A percentile compares a stretch with the other conserved stretches of the same genome.
Conservation (phyloP, 2,888 invertebrate genomes). For the Heliconius charithonia region DNA sequence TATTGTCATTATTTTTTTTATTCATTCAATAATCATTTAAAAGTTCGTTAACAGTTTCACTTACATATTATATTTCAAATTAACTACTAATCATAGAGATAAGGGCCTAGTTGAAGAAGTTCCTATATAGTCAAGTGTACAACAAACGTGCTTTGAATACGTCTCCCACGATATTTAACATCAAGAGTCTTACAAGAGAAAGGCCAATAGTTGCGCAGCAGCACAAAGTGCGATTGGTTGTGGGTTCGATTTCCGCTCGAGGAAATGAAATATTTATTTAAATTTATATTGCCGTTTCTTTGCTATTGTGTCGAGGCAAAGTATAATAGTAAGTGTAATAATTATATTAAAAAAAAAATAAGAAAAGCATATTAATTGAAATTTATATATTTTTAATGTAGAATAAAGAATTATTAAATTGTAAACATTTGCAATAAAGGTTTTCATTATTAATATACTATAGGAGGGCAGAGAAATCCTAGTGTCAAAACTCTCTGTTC, state of each 20-base stretch:
- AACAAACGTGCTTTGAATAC: conserved; percentile 39
- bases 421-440: too few relatives aligned
- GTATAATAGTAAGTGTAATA: too few relatives aligned
- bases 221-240: too few relatives aligned
- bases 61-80: conserved; percentile 21
- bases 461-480: too few relatives aligned
- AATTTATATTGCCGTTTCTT: too few relatives aligned
- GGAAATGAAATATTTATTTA: too few relatives aligned
- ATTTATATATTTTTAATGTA: background rate
- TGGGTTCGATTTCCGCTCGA: too few relatives aligned
- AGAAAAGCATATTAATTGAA: background rate
- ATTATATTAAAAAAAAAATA: too few relatives aligned
- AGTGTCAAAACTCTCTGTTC: background rate
- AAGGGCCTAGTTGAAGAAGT: conserved; percentile 19
- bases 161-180: conserved; percentile 41
- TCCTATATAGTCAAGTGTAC: conserved; percentile 32
- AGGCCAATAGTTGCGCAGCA: too few relatives aligned
- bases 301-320: too few relatives aligned
- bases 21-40: background rate
- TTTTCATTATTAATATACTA: too few relatives aligned
- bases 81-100: conserved; percentile 24
- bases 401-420: background rate
- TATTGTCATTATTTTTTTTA: background rate
- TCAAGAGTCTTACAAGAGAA: background rate
- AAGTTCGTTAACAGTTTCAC: conserved; percentile 10